Percentiles rank a stretch among this genome's conserved stretches.
Evolutionary conservation across 2,797 vertebrate genomes (phyloP).

Genomic region (Sebastes miniatus): DNA sequence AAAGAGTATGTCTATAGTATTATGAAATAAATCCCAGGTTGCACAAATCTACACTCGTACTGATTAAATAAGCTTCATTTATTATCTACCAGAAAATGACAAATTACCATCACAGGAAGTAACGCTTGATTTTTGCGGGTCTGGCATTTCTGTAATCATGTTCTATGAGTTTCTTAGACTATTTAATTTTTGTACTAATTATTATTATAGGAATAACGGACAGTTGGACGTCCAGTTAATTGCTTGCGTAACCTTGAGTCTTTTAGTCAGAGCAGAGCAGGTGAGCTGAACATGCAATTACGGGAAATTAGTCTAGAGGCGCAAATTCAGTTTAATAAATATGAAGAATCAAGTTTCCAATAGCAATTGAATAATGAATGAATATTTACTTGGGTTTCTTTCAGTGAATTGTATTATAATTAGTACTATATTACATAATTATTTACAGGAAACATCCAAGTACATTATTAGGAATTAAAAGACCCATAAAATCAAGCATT

Average conservation of each 20-base stretch:
- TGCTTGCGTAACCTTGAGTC: neutral
- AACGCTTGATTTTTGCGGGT: neutral
- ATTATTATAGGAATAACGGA: neutral
- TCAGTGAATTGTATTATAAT: neutral
- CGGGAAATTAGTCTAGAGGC: neutral
- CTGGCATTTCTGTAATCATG: neutral
- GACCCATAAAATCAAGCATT: neutral
- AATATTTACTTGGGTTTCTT: neutral
- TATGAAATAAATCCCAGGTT: constrained; percentile 68
- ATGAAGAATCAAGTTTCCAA: neutral
- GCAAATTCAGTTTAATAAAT: neutral
- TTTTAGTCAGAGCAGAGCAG: neutral
- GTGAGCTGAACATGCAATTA: neutral
- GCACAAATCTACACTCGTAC: constrained; percentile 51
- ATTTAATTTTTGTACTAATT: neutral
- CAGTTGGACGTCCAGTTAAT: neutral
- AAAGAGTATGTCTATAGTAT: constrained; percentile 64
- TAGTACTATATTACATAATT: neutral
- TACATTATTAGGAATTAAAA: neutral
- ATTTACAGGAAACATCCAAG: neutral
- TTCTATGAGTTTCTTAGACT: neutral
- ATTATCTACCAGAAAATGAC: neutral
- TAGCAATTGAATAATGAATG: neutral
- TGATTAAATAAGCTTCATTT: neutral
- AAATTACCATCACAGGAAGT: neutral